Conservation (phyloP, 2,888 invertebrate genomes). For the Zelleria hepariella region DNA sequence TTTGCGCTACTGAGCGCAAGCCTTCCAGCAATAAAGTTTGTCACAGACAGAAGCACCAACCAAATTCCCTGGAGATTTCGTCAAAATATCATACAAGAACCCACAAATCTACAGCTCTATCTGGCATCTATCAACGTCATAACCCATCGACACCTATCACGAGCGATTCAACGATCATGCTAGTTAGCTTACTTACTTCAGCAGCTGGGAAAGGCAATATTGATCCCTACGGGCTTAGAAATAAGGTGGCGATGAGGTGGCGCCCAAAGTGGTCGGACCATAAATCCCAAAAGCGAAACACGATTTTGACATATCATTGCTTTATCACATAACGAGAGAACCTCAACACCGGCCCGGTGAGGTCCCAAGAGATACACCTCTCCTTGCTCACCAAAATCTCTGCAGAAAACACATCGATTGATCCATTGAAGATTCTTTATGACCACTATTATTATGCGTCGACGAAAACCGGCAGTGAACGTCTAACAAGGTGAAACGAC, state of each 20-base stretch:
- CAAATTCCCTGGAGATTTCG: background rate
- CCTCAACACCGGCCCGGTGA: constrained; percentile 48
- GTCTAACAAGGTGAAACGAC: background rate
- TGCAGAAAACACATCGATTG: background rate
- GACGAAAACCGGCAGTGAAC: background rate
- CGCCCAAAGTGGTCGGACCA: constrained; percentile 8
- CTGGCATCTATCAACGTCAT: constrained; percentile 58
- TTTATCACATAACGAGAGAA: constrained; percentile 46
- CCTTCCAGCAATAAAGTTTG: too few relatives aligned
- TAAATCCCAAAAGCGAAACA: constrained; percentile 62
- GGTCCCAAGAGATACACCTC: background rate
- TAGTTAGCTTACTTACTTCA: background rate
- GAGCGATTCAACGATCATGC: background rate
- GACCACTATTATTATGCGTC: too few relatives aligned
- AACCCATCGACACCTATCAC: constrained; percentile 19
- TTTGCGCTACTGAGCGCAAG: too few relatives aligned
- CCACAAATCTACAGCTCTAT: constrained; percentile 18
- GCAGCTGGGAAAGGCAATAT: background rate
- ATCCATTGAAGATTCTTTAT: background rate
- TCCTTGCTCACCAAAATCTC: background rate
- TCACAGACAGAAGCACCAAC: background rate
- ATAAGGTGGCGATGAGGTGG: background rate
- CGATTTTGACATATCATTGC: constrained; percentile 68
- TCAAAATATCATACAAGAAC: background rate
- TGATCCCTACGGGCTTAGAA: background rate